Conservation (phyloP, 2,113 vertebrate genomes). For the Tamias sibiricus region DNA sequence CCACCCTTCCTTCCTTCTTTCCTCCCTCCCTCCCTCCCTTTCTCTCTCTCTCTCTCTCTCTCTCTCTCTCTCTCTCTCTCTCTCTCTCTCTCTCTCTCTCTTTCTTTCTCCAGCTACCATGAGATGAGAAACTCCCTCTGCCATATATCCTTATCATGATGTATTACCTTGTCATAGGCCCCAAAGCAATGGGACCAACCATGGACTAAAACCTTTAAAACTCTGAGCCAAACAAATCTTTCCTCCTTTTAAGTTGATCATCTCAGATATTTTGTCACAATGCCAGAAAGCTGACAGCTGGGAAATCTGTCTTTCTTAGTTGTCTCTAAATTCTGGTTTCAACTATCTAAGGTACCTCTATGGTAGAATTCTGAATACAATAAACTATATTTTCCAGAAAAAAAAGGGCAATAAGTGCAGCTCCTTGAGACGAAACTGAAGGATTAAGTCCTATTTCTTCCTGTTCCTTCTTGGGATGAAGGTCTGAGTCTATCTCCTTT, state of each 20-base stretch:
- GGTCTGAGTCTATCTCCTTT: not conserved
- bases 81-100: not conserved
- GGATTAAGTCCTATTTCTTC: constrained; percentile 41
- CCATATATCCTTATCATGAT: not conserved
- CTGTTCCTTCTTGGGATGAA: not conserved
- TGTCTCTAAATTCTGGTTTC: not conserved
- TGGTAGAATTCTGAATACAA: not conserved
- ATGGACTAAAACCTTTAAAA: not conserved
- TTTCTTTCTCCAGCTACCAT: not conserved
- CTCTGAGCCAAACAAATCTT: not conserved
- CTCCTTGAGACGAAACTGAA: not conserved
- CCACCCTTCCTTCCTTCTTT: too few species aligned
- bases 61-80: too few species aligned
- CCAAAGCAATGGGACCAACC: not conserved
- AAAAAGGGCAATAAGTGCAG: not conserved
- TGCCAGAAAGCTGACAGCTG: not conserved
- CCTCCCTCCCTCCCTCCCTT: too few species aligned
- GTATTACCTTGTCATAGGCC: not conserved
- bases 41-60: too few species aligned
- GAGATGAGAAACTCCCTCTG: not conserved
- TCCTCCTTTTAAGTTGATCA: not conserved
- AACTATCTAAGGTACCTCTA: not conserved
- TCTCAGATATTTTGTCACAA: not conserved
- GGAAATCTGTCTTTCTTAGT: constrained; percentile 26
- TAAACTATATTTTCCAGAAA: constrained; percentile 18